Base-by-base conservation (phyloP, 2,888 invertebrate species). In the Aromia moschata region DNA sequence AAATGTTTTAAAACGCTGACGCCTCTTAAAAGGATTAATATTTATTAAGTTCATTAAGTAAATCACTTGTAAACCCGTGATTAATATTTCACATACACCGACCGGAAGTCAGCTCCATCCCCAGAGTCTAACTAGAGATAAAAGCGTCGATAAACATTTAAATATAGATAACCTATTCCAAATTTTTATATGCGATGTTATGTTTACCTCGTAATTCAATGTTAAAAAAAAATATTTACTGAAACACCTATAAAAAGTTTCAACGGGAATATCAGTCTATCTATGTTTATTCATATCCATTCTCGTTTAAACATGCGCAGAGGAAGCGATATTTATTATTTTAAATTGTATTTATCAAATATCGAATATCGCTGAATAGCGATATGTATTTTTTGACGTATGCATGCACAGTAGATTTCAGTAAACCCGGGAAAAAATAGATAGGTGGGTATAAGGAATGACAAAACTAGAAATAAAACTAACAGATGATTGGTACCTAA, bases 141-240 rank as follows among this genome's bases (percentile, higher is more conserved):
- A 33, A 33, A 33, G n/a, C 33, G 5, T 33, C 33, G 33, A 33
- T 33, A 33, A 33, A 33, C 5, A 33, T 11, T 7, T 33, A 33
- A 33, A 33, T 33, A 33, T 33, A 33, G 33, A 33, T 33, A 33
- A 33, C 33, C 33, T 11, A 33, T 33, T 33, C 33, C 33, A 33
- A 33, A 33, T 33, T 11, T 11, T 33, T 33, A 33, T 33, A 10
- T 33, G n/a, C 33, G 4, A 33, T 11, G 33, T 33, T 33, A 33
- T 11, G n/a, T 33, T 33, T 33, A 33, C 33, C 11, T 33, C 33
- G 33, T 11, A 33, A 33, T 33, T 33, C n/a, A n/a, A 5, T n/a
- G 10, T n/a, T 33, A 33, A 11, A 33, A 33, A 33, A 33, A 33
- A 33, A 33, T n/a, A 33, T 33, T 33, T 33, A 33, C 11, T 7